Percentiles rank a stretch among this genome's conserved stretches.
phyloP scores from a whole-genome alignment of 2,113 vertebrate genomes.

The Grallaria varia region DNA sequence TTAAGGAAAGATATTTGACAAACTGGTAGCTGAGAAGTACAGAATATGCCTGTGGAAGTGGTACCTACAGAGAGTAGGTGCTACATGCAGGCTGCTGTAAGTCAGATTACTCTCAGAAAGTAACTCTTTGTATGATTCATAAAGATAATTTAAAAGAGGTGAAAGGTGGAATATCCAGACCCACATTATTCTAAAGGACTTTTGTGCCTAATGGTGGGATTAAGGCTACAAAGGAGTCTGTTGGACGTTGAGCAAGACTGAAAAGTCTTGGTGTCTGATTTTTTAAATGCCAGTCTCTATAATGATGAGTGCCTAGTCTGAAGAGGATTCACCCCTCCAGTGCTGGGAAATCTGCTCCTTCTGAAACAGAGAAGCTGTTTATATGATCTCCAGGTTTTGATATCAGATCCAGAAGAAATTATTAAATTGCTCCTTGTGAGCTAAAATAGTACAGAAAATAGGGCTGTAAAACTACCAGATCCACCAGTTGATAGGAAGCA shows the following conservation, averaged over 20 bases:
- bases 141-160: background rate
- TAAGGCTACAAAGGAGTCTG: background rate
- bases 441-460: background rate
- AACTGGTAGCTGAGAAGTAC: background rate
- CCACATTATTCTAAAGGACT: background rate
- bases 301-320: background rate
- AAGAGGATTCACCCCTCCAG: background rate
- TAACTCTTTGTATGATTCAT: background rate
- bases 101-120: background rate
- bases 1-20: background rate
- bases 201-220: background rate
- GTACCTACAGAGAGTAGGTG: background rate
- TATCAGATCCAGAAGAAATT: background rate
- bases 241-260: background rate
- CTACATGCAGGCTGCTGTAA: background rate
- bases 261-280: background rate
- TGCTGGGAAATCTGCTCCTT: background rate
- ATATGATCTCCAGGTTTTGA: background rate
- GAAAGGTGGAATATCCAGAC: background rate
- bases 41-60: background rate
- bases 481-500: background rate
- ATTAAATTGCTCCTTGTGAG: background rate
- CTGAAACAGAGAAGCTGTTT: background rate
- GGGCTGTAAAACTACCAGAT: background rate
- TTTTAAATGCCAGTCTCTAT: background rate